phyloP scores from a whole-genome alignment of 2,113 vertebrate species.

The Scophthalmus maximus region DNA sequence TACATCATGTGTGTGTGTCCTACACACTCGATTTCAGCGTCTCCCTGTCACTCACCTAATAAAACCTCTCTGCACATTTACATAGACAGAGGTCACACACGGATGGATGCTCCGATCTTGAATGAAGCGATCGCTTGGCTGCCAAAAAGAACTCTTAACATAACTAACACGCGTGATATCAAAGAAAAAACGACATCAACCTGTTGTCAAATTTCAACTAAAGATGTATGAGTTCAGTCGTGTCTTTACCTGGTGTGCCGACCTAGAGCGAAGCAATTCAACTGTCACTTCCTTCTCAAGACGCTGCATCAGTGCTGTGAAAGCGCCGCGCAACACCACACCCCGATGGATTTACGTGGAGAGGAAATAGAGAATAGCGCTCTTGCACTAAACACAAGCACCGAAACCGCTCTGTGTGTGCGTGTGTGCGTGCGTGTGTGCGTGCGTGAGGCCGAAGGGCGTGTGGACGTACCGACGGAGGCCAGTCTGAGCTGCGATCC shows the following conservation, averaged over 20 bases:
- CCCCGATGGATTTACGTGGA: conserved; percentile 60
- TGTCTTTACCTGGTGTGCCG: conserved; percentile 37
- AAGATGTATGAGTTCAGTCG: background rate
- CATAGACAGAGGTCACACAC: background rate
- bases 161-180: background rate
- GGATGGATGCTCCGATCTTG: conserved; percentile 4
- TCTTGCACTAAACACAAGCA: conserved; percentile 48
- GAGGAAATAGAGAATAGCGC: conserved; percentile 59
- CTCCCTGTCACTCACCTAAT: no score
- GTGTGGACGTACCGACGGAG: conserved; percentile 52
- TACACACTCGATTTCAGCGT: conserved; percentile 27
- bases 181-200: background rate
- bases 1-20: conserved; percentile 70
- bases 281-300: conserved; percentile 61
- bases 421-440: background rate
- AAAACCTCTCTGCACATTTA: conserved; percentile 16
- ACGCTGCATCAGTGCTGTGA: conserved; percentile 31
- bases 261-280: conserved; percentile 39
- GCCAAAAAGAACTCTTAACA: background rate
- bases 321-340: conserved; percentile 47
- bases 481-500: conserved; percentile 31
- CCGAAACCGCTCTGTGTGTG: conserved; percentile 41
- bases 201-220: background rate
- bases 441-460: background rate
- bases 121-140: conserved; percentile 6